phyloP scores from a whole-genome alignment of 1,140 invertebrate species.

The Cataglyphis hispanica region DNA sequence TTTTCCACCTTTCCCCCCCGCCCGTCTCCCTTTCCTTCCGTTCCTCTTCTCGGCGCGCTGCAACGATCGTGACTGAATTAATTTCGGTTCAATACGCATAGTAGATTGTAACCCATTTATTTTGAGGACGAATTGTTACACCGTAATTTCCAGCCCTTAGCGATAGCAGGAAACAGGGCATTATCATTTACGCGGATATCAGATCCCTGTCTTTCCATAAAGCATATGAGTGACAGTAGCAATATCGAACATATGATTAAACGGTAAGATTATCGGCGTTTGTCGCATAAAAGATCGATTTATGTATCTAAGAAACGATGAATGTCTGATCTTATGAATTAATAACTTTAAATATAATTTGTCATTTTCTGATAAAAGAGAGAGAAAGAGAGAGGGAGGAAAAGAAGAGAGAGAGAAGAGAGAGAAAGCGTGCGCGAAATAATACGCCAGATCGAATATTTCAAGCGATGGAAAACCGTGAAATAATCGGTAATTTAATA shows the following conservation, averaged over 20 bases:
- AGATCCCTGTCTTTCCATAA: conserved; percentile 17
- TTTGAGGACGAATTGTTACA: conserved; percentile 48
- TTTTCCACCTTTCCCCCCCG: background rate
- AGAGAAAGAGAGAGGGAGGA: too few species aligned
- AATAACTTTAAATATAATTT: too few species aligned
- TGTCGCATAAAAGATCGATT: conserved; percentile 9
- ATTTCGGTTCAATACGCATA: conserved; percentile 71
- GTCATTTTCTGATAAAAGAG: too few species aligned
- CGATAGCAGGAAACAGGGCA: conserved; percentile 24
- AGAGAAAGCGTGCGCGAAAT: too few species aligned
- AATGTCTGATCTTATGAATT: background rate
- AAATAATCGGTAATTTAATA: too few species aligned
- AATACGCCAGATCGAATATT: too few species aligned
- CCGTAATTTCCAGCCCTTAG: conserved; percentile 10
- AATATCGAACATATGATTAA: background rate
- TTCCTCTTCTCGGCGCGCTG: background rate
- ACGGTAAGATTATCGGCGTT: conserved; percentile 15
- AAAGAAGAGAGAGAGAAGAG: too few species aligned
- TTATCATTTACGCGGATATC: conserved; percentile 45
- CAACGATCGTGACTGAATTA: conserved; percentile 56
- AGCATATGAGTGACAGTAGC: background rate
- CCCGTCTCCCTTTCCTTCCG: background rate
- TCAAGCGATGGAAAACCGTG: too few species aligned
- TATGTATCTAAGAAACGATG: background rate
- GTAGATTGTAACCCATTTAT: conserved; percentile 71